Base-by-base conservation (phyloP, 1,140 invertebrate genomes). In the Latrodectus geometricus region DNA sequence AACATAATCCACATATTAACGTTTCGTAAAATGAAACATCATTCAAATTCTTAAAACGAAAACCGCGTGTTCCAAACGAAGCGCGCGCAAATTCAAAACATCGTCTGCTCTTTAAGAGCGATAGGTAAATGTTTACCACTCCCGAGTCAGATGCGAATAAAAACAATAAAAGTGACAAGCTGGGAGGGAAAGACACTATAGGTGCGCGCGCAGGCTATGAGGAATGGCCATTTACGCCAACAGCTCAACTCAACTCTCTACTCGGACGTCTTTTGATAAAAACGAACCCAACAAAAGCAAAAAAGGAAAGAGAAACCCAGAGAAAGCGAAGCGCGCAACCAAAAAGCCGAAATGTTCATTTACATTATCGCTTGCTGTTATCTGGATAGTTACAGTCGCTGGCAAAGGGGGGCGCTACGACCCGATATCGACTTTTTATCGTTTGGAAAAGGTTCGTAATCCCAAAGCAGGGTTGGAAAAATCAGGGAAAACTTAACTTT, bases 291-390 rank as follows among this genome's bases (percentile, higher is more conserved):
- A 48, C 20, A 49, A 78, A 68, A 65, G 54, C 61, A 82, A 35
- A 84, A 75, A 72, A 15, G 52, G 82, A 50, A 35, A 35, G 73
- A 35, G 23, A 49, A 86, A 84, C 17, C 48, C 23, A 54, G 48
- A 49, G n/a, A 66, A n/a, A 82, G 52, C 48, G 15, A 70, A 52
- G 70, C 21, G 35, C 50, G 61, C 75, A 21, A 72, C 50, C 56
- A 68, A 61, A 82, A 74, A 52, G 50, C 74, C 83, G 65, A 86
- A 86, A 86, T 78, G 83, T 86, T 86, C 83, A 86, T 86, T 86
- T 86, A 86, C 83, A 86, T 86, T 86, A 86, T 86, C 83, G 65
- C 74, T 49, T 56, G 21, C n/a, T 74, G 74, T 86, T 86, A 86
- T 86, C 83, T 70, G 12, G 66, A 48, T 56, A 65, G 81, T 76